Evolutionary conservation across 2,888 invertebrate genomes (phyloP).

Genomic region (Hypena proboscidalis): DNA sequence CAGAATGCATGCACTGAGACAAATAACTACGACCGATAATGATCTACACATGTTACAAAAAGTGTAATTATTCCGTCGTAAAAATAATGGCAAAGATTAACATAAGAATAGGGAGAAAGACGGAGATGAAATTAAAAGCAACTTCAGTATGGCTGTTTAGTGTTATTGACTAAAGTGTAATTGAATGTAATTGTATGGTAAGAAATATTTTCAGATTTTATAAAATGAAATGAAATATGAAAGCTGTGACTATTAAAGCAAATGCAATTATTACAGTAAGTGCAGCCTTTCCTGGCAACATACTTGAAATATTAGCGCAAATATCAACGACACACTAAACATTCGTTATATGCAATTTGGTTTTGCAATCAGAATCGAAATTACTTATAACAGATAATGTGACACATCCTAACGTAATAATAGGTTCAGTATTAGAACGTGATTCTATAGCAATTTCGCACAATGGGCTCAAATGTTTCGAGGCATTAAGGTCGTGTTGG

Average conservation of each 20-base stretch:
- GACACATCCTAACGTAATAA: conserved; percentile 31
- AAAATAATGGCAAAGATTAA: background rate
- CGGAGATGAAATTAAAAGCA: too few species aligned
- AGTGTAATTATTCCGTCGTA: conserved; percentile 3
- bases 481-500: conserved; percentile 61
- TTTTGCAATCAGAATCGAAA: background rate
- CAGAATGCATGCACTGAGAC: conserved; percentile 60
- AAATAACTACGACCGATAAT: conserved; percentile 42
- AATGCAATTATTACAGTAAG: background rate
- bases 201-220: too few species aligned
- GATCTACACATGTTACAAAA: conserved; percentile 19
- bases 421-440: conserved; percentile 22
- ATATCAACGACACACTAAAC: background rate
- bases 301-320: background rate
- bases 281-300: background rate
- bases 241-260: too few species aligned
- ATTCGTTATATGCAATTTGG: background rate
- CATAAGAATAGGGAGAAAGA: background rate
- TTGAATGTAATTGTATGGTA: too few species aligned
- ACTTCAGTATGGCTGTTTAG: too few species aligned
- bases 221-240: too few species aligned
- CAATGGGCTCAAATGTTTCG: conserved; percentile 42
- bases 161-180: too few species aligned
- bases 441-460: conserved; percentile 32
- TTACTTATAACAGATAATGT: conserved; percentile 18